Conservation (phyloP, 2,113 vertebrate species). For the Phoenicopterus ruber region DNA sequence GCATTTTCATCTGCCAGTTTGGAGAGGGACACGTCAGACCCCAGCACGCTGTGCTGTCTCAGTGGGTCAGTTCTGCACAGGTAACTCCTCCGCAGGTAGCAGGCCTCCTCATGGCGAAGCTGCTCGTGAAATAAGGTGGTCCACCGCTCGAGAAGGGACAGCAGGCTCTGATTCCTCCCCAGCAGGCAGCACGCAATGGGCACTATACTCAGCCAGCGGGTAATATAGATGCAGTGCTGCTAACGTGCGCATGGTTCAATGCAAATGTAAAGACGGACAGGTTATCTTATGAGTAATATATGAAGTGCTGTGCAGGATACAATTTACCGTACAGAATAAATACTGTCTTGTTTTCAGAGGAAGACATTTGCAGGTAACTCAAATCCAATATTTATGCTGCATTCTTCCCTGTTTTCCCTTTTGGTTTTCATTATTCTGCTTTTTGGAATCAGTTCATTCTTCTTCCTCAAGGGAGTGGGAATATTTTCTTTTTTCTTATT, state of each 20-base stretch:
- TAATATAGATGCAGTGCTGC: background rate
- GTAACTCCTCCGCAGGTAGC: background rate
- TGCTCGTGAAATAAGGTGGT: background rate
- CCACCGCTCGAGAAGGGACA: background rate
- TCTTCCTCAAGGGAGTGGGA: background rate
- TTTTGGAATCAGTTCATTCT: background rate
- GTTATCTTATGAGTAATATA: background rate
- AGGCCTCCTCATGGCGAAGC: background rate
- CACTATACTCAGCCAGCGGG: background rate
- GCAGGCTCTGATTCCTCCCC: background rate
- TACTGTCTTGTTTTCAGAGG: background rate
- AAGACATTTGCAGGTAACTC: background rate
- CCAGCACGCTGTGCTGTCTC: background rate
- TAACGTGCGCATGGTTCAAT: background rate
- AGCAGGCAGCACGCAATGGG: background rate
- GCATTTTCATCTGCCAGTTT: background rate
- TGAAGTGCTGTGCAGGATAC: background rate
- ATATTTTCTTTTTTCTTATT: background rate
- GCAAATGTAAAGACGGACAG: background rate
- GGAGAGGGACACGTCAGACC: background rate
- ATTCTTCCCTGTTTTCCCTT: background rate
- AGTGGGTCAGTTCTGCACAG: background rate
- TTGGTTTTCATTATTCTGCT: background rate
- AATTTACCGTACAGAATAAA: background rate
- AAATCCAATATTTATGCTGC: accelerated